A percentile compares a stretch with the other conserved stretches of the same genome.
These are phyloP conservation scores for Myotis davidii DNA, from an alignment of 2,113 vertebrate genomes.

Conservation along the genomic window DNA sequence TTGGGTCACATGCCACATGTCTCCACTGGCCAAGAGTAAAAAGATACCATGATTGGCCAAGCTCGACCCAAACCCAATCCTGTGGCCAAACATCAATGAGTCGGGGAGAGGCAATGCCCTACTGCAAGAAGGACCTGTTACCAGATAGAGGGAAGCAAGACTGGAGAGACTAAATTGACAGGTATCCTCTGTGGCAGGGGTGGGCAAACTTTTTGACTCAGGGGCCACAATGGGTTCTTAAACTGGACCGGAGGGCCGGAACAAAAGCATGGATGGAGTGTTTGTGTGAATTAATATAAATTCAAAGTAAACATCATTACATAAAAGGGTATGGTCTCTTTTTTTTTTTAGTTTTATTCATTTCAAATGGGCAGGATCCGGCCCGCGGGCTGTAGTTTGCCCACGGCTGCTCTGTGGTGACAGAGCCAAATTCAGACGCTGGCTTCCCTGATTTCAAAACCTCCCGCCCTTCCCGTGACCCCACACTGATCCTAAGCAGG, in stretches of 20 bases:
- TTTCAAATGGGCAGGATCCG: too few relatives aligned
- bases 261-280: too few relatives aligned
- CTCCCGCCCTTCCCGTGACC: neutral
- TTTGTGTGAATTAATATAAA: too few relatives aligned
- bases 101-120: neutral
- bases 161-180: neutral
- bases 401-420: neutral
- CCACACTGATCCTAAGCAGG: neutral
- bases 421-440: neutral
- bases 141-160: neutral
- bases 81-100: neutral
- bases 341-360: too few relatives aligned
- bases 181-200: neutral
- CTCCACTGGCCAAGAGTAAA: neutral
- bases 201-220: too few relatives aligned
- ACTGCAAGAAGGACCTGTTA: neutral
- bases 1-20: neutral
- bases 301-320: too few relatives aligned
- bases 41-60: neutral
- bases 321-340: too few relatives aligned
- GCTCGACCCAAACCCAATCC: neutral
- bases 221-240: too few relatives aligned
- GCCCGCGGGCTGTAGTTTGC: too few relatives aligned
- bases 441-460: neutral
- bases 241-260: too few relatives aligned